phyloP scores from a whole-genome alignment of 2,113 vertebrate species.

The Plecotus auritus region DNA sequence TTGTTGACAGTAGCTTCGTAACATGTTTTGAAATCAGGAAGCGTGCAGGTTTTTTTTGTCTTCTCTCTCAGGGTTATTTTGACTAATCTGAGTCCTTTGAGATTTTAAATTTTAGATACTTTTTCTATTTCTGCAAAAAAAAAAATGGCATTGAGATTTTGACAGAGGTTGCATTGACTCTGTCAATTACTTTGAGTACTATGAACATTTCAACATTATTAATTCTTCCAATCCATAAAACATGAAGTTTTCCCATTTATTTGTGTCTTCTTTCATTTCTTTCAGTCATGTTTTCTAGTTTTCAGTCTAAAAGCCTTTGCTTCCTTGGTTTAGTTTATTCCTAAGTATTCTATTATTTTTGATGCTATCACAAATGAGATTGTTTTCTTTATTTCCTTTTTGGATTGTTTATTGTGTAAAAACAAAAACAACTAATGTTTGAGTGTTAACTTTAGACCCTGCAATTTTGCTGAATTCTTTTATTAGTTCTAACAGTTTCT shows the following conservation, averaged over 20 bases:
- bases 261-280: background rate
- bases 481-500: background rate
- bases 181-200: background rate
- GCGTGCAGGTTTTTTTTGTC: background rate
- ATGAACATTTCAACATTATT: background rate
- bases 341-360: background rate
- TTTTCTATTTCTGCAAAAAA: background rate
- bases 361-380: background rate
- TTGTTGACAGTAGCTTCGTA: background rate
- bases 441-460: background rate
- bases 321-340: background rate
- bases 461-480: background rate
- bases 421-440: background rate
- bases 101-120: background rate
- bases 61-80: background rate
- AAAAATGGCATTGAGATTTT: background rate
- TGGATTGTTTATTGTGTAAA: background rate
- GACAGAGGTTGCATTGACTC: background rate
- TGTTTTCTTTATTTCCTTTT: background rate
- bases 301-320: background rate
- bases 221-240: background rate
- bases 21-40: background rate
- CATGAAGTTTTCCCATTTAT: background rate
- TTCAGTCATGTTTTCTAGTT: background rate
- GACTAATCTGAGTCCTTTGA: background rate